Percentiles rank a stretch among this genome's conserved stretches.
phyloP scores from a whole-genome alignment of 2,113 vertebrate species.

The Capreolus pygargus region DNA sequence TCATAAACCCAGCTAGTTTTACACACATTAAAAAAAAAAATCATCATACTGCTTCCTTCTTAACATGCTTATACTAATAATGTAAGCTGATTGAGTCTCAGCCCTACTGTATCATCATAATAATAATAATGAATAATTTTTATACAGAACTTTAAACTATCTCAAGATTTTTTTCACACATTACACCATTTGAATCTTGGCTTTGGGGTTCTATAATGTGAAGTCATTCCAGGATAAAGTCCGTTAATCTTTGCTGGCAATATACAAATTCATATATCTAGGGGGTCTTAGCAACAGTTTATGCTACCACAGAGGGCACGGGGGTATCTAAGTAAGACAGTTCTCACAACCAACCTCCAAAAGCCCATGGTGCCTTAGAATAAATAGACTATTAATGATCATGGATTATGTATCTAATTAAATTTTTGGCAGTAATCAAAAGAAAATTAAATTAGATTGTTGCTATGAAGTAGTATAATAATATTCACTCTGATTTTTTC shows the following conservation, averaged over 20 bases:
- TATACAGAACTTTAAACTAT: neutral
- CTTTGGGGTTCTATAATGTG: neutral
- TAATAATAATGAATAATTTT: neutral
- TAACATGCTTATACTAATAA: neutral
- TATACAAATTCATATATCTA: neutral
- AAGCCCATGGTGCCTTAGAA: neutral
- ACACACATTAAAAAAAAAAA: neutral
- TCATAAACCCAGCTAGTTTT: neutral
- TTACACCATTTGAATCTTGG: neutral
- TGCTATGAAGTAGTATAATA: neutral
- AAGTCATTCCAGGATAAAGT: neutral
- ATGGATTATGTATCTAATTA: neutral
- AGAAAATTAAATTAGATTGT: neutral
- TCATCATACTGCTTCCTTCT: neutral
- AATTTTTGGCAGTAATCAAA: constrained; percentile 17
- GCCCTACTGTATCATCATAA: neutral
- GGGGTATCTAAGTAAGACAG: neutral
- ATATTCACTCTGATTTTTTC: neutral
- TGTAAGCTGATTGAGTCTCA: neutral
- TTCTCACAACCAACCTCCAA: neutral
- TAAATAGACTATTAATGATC: constrained; percentile 13
- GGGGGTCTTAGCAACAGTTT: neutral
- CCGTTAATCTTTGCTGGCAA: neutral
- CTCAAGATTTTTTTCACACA: neutral
- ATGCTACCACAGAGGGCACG: neutral